Evolutionary conservation across 2,888 invertebrate species (phyloP), one percentile per base, ranked within the genome.

Genomic region (Drosophila quasianomalipes): DNA sequence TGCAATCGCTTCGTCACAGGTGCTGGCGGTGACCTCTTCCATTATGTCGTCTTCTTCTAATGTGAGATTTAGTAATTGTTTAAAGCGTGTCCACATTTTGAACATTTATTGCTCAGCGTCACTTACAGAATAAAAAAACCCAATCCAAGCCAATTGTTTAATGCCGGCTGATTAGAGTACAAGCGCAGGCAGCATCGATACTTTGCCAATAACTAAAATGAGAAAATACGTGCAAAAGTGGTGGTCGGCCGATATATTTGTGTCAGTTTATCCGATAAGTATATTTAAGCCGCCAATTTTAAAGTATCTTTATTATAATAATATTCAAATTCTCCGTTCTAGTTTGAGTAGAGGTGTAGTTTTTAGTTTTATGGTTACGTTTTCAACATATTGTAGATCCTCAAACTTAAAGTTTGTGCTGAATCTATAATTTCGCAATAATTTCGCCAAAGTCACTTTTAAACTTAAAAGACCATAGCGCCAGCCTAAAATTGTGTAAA

Each of bases 1-100:
- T 7, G 78, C 57, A 26, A 67, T 67, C 28, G 79, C 81, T 59
- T 77, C 47, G 22, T 61, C 53, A 26, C 69, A 59, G 49, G 33
- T 77, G 28, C 28, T 66, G 10, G 47, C 30, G 2, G 22, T 10
- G 10, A 26, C 22, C 2, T 73, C 63, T 28, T 49, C 2, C 79
- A 81, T 81, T 19, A 7, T 44, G 1, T 5, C 12, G 1, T 1
- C 41, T 22, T 9, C n/a, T 1, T 49, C 53, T 71, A 12, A 26
- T 16, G 14, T 19, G n/a, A 37, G 26, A 10, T 28, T 10, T 14
- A 65, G 2, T 2, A 60, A 52, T 22, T 41, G 22, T 30, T 68
- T 67, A 30, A 80, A 1, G 14, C 49, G 37, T 4, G n/a, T 12
- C 67, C 53, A 67, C 81, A 78, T 68, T 9, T 5, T 28, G 39